Evolutionary conservation across 2,888 invertebrate genomes (phyloP), one percentile per base, ranked within the genome.

Genomic region (Drosophila koepferae): DNA sequence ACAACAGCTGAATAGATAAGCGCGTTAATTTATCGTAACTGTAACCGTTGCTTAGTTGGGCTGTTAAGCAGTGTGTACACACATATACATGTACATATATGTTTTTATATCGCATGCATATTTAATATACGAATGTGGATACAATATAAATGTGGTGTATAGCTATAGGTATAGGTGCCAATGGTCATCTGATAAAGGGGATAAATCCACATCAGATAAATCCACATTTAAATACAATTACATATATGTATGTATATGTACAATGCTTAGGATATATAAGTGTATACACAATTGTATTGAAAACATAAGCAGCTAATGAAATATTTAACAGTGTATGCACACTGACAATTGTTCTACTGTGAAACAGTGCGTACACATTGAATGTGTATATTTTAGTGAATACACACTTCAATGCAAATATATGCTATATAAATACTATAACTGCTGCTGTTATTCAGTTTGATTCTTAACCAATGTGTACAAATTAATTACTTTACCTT

Each of bases 1-100:
- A 54, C 85, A 81, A 64, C 79, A 80, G 73, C 90, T 89, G 90
- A 81, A 64, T 75, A 83, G 89, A 90, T 90, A 90, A 80, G 62
- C 59, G 41, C 70, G 56, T 85, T 88, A 84, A 84, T 89, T 84
- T 84, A 84, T 84, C 84, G 90, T 59, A 72, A 72, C 64, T 67
- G 54, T 49, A 77, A 55, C 55, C 64, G 63, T 43, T 53, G 73
- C 56, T 54, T 46, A 49, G 43, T 43, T 41, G 38, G 14, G 8
- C 38, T 56, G 51, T 64, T 71, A 56, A 64, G 36, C 70, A 70
- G 40, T 54, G 67, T 48, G 16, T 23, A 60, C 31, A 53, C 36
- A 64, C 38, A 63, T 36, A 34, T 36, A 59, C 40, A 46, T 49
- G 46, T 23, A 31, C 20, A 55, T 23, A 56, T 36, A 59, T 18